Evolutionary conservation across 2,888 invertebrate genomes (phyloP), one percentile per base, ranked within the genome.

Genomic region (Labia minor): DNA sequence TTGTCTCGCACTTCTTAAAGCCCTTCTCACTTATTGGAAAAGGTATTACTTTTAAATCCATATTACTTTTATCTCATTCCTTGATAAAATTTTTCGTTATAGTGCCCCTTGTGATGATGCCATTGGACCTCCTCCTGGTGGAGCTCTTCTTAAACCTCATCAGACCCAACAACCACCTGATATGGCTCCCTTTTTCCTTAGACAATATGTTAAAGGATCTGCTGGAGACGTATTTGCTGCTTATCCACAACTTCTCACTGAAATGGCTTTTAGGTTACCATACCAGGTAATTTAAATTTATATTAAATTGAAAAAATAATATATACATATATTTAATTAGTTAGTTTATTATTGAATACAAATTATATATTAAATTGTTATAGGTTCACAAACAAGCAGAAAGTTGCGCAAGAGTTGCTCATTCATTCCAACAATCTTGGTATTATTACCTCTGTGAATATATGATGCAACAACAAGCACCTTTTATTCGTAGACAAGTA

Each of bases 381-480:
- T 74, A 73, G 70, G 72, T 73, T 61, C 74, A 75, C 67, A 76
- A 75, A 66, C 74, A 75, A 69, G 71, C 73, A 19, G 72, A 73
- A 14, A 67, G 67, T 61, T 65, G 68, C 11, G 66, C 70, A 16
- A 64, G 67, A 10, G 68, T 72, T 49, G 71, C 71, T 20, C 71
- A 72, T 19, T 72, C 73, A 19, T 74, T 74, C 69, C 74, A 75
- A 21, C 74, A 74, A 49, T 49, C 85, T 10, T 92, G 92, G 92
- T 87, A 87, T 72, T 87, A 87, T 61, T 84, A 89, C 66, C 82
- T 95, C 1, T 95, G 95, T 78, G 94, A 95, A 75, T 95, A 94
- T 75, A 92, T 95, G 91, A 95, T 96, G 92, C 89, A 91, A 65
- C 89, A 89, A 71, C 91, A 92, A 75, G 92, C 94, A n/a, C 92